Conservation (phyloP, 2,797 vertebrate genomes). For the Amblyraja radiata region DNA sequence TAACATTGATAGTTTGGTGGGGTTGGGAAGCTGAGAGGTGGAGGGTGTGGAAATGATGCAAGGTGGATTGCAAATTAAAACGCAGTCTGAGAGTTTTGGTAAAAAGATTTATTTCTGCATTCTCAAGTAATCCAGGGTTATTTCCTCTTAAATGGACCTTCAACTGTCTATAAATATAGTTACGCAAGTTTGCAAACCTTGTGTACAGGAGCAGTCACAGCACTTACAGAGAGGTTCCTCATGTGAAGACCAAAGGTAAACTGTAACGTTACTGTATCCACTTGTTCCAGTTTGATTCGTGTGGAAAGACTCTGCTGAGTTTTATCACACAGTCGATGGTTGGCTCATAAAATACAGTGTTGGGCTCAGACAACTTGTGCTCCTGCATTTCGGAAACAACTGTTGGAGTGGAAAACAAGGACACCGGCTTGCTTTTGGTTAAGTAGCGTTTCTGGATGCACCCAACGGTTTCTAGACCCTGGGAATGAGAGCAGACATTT, state of each 20-base stretch:
- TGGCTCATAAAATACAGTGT: constrained; percentile 71
- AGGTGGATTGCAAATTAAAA: background rate
- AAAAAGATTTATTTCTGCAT: constrained; percentile 23
- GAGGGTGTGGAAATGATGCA: too few species aligned
- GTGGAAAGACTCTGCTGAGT: constrained; percentile 72
- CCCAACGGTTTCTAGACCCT: constrained; percentile 73
- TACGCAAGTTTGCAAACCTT: background rate
- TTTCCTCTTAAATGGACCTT: background rate
- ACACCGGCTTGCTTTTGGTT: constrained; percentile 47
- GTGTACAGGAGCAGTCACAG: background rate
- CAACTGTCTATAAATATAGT: background rate
- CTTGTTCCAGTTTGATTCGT: constrained; percentile 78
- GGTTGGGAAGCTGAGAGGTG: too few species aligned
- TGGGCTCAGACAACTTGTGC: constrained; percentile 44
- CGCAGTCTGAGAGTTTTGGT: background rate
- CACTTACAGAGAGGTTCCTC: background rate
- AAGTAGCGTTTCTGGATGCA: constrained; percentile 67
- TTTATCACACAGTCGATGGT: constrained; percentile 74
- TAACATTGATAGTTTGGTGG: too few species aligned
- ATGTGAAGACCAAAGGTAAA: constrained; percentile 36
- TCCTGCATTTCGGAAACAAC: constrained; percentile 29
- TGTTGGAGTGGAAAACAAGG: constrained; percentile 62
- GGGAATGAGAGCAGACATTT: constrained; percentile 35
- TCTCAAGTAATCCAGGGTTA: background rate
- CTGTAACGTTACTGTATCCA: constrained; percentile 55